Conservation (phyloP, 2,888 invertebrate genomes). For the Nebria salina region DNA sequence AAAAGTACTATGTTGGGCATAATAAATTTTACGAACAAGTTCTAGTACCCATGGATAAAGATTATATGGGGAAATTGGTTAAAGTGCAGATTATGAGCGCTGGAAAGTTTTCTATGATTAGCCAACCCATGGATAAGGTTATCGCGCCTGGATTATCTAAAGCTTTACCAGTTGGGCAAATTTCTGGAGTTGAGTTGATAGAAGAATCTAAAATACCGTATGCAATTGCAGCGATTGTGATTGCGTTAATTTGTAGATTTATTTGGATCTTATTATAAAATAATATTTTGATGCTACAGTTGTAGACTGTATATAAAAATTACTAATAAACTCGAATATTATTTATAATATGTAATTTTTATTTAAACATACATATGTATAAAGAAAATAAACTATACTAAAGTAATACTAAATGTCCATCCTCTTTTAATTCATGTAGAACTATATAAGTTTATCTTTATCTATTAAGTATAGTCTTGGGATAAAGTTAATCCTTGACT, state of each 20-base stretch:
- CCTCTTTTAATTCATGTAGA: too few relatives aligned
- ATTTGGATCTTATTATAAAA: slow-evolving; percentile 57
- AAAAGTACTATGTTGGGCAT: slow-evolving; percentile 90
- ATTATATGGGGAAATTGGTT: slow-evolving; percentile 84
- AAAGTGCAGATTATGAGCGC: slow-evolving; percentile 77
- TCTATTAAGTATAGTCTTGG: too few relatives aligned
- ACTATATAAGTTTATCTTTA: too few relatives aligned
- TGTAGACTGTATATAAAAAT: too few relatives aligned
- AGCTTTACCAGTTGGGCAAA: slow-evolving; percentile 66
- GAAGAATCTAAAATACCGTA: slow-evolving; percentile 54
- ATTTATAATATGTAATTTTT: too few relatives aligned
- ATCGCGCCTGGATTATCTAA: slow-evolving; percentile 64
- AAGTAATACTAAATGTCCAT: too few relatives aligned
- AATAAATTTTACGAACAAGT: slow-evolving; percentile 96
- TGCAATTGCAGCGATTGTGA: slow-evolving; percentile 55
- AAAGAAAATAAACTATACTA: too few relatives aligned
- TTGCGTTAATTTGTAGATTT: slow-evolving; percentile 56
- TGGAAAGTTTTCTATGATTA: slow-evolving; percentile 83
- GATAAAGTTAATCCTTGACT: too few relatives aligned
- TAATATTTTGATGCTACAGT: neutral
- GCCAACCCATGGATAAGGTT: slow-evolving; percentile 69
- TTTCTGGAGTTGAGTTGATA: slow-evolving; percentile 63
- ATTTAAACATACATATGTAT: neutral
- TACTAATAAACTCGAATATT: too few relatives aligned
- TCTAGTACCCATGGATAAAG: slow-evolving; percentile 79